phyloP scores from a whole-genome alignment of 1,140 invertebrate species.

The Panagrolaimus sp. region DNA sequence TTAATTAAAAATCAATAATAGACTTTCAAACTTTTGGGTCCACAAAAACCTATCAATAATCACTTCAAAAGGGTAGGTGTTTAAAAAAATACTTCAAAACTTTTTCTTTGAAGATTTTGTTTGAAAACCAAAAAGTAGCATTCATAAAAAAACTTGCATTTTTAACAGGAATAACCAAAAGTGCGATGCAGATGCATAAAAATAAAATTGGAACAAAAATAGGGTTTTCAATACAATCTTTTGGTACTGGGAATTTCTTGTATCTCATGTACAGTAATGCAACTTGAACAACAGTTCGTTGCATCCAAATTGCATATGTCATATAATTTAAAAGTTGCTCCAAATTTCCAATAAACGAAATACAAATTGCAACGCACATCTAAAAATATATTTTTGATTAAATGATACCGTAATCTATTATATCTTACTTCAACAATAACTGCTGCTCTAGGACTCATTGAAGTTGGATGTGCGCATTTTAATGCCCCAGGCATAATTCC shows the following conservation, averaged over 20 bases:
- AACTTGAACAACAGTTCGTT: constrained; percentile 28
- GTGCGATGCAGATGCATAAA: constrained; percentile 23
- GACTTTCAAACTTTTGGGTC: too few relatives aligned
- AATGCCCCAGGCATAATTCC: constrained; percentile 13
- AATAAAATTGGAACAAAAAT: constrained; percentile 34
- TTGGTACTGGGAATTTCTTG: constrained; percentile 23
- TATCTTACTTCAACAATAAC: constrained; percentile 10
- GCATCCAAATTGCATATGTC: constrained; percentile 26
- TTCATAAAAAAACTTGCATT: constrained; percentile 18
- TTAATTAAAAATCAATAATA: too few relatives aligned
- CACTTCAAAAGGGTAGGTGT: too few relatives aligned
- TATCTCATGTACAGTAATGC: constrained; percentile 34
- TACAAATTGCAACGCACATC: constrained; percentile 14
- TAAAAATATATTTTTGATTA: too few relatives aligned
- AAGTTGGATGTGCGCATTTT: constrained; percentile 22
- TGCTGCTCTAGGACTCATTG: constrained; percentile 19
- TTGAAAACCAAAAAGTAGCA: too few relatives aligned
- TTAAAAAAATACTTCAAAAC: too few relatives aligned
- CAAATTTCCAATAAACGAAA: constrained; percentile 26
- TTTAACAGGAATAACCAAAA: constrained; percentile 27
- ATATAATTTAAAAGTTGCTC: constrained; percentile 27
- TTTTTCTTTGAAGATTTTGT: not conserved
- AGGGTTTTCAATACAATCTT: constrained; percentile 24
- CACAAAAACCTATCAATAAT: too few relatives aligned
- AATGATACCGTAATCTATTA: too few relatives aligned